phyloP scores from a whole-genome alignment of 2,888 invertebrate species.

The Thereva nobilitata region DNA sequence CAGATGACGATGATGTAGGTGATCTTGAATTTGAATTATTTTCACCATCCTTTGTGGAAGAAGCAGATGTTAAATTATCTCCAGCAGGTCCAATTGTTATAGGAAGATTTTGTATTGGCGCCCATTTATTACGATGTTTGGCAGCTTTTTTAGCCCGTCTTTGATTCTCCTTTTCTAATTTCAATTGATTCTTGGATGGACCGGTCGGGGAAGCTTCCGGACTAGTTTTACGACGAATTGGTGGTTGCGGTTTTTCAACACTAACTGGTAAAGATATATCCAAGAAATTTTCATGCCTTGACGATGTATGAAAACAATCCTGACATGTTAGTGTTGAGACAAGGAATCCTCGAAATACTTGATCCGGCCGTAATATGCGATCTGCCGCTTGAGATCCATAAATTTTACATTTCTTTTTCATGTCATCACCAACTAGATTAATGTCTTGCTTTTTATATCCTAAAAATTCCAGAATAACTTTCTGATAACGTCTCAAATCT shows the following conservation, averaged over 20 bases:
- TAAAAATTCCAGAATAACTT: constrained; percentile 76
- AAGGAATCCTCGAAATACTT: constrained; percentile 90
- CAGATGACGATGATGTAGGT: constrained; percentile 61
- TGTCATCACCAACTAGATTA: constrained; percentile 74
- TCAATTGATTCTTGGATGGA: constrained; percentile 64
- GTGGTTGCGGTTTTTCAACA: constrained; percentile 73
- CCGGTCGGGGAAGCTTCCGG: constrained; percentile 49
- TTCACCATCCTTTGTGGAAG: constrained; percentile 49
- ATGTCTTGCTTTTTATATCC: constrained; percentile 77
- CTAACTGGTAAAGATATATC: constrained; percentile 92
- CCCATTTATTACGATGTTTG: constrained; percentile 51
- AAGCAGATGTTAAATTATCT: constrained; percentile 27
- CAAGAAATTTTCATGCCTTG: constrained; percentile 88
- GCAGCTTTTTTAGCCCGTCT: constrained; percentile 57
- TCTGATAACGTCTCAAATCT: constrained; percentile 78
- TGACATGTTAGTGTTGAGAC: constrained; percentile 89
- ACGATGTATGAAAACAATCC: constrained; percentile 84
- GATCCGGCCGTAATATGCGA: constrained; percentile 79
- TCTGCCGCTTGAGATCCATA: constrained; percentile 82
- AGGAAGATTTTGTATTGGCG: constrained; percentile 41
- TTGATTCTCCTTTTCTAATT: constrained; percentile 63
- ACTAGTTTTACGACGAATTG: constrained; percentile 62
- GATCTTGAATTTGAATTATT: constrained; percentile 51
- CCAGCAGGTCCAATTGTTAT: constrained; percentile 36
- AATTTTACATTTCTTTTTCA: constrained; percentile 77